Percentiles rank a stretch among this genome's conserved stretches.
Evolutionary conservation across 2,888 invertebrate genomes (phyloP).

Genomic region (Ectropis crepuscularia): DNA sequence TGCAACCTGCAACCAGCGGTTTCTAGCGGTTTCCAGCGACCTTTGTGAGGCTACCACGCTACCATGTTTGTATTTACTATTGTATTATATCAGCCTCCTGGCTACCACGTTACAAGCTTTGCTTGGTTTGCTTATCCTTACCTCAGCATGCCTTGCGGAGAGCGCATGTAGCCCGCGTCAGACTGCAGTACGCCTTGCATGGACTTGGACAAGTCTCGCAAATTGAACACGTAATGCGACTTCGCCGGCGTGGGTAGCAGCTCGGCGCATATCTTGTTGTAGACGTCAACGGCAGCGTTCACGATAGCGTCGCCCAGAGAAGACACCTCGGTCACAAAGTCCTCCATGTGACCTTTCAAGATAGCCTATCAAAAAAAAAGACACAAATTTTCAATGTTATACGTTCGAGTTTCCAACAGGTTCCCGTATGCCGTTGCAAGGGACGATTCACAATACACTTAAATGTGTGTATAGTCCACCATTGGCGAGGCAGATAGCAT

Average conservation of each 20-base stretch:
- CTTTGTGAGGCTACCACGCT: too few relatives aligned
- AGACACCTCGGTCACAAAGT: slow-evolving; percentile 89
- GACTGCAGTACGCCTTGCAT: slow-evolving; percentile 96
- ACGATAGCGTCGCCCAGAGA: slow-evolving; percentile 89
- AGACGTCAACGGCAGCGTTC: slow-evolving; percentile 93
- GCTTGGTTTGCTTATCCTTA: slow-evolving; percentile 47
- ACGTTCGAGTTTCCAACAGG: background rate
- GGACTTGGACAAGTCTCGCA: slow-evolving; percentile 95
- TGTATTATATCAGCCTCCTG: too few relatives aligned
- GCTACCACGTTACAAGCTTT: too few relatives aligned
- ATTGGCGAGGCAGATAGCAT: too few relatives aligned
- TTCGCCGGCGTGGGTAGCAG: slow-evolving; percentile 96
- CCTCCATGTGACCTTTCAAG: slow-evolving; percentile 90
- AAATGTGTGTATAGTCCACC: too few relatives aligned
- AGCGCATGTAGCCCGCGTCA: slow-evolving; percentile 88
- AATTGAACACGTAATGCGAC: slow-evolving; percentile 96
- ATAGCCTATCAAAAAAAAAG: slow-evolving; percentile 81
- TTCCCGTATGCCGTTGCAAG: too few relatives aligned
- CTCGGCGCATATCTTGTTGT: slow-evolving; percentile 90
- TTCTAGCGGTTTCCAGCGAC: too few relatives aligned
- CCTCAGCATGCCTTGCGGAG: slow-evolving; percentile 88
- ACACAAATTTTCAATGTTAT: background rate
- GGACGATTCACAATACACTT: too few relatives aligned
- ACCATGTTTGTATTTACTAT: too few relatives aligned
- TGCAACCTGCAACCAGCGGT: too few relatives aligned